These are phyloP conservation scores for Saguinus imperator DNA, from an alignment of 2,113 vertebrate genomes.

Conservation along the genomic window DNA sequence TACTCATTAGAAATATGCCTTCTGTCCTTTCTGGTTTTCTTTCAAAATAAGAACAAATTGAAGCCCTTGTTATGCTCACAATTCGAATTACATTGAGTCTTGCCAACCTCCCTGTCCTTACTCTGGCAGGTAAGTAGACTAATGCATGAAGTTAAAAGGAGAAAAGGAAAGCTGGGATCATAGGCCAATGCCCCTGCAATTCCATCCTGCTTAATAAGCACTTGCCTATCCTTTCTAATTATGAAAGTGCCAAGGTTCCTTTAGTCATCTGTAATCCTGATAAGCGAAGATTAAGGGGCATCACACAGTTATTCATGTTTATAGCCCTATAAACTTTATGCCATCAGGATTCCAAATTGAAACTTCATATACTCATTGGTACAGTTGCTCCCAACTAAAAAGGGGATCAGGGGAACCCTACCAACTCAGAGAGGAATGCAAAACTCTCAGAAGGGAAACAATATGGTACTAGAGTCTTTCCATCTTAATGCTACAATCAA, in stretches of 20 bases:
- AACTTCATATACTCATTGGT: constrained; percentile 32
- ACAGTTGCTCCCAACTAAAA: constrained; percentile 19
- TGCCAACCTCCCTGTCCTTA: not conserved
- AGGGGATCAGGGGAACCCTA: not conserved
- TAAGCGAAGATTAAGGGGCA: constrained; percentile 54
- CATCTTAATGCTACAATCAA: not conserved
- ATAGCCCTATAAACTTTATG: constrained; percentile 61
- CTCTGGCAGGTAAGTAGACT: not conserved
- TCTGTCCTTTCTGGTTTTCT: not conserved
- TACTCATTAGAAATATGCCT: constrained; percentile 42
- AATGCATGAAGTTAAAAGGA: not conserved
- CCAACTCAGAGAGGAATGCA: not conserved
- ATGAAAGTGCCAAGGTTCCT: constrained; percentile 51
- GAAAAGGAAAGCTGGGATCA: constrained; percentile 16
- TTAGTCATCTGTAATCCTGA: constrained; percentile 54
- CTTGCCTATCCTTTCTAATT: not conserved
- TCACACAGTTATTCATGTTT: constrained; percentile 55
- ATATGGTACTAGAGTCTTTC: not conserved
- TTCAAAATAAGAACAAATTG: constrained; percentile 38
- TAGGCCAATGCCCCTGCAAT: not conserved
- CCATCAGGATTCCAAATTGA: constrained; percentile 38
- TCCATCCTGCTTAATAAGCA: constrained; percentile 39
- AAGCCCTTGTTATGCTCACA: not conserved
- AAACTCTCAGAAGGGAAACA: constrained; percentile 22
- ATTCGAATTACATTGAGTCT: not conserved